These are phyloP conservation scores for Amazona vittata DNA, from an alignment of 2,113 vertebrate genomes.

Conservation along the genomic window DNA sequence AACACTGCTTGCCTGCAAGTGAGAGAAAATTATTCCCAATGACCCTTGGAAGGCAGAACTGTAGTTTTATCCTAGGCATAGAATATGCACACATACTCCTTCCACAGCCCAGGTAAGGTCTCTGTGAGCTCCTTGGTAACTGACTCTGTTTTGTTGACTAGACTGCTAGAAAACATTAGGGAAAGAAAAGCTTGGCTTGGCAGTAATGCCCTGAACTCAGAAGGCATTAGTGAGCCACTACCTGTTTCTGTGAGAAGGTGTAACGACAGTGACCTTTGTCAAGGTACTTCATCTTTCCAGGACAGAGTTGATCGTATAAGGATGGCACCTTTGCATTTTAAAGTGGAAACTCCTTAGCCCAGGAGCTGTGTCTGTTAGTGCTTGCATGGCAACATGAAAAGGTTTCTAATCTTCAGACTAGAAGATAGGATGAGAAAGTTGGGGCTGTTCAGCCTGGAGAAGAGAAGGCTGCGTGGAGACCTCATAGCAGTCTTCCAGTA, in stretches of 20 bases:
- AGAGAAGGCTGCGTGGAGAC: too few relatives aligned
- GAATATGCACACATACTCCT: neutral
- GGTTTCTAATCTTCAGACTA: neutral
- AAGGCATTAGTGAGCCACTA: neutral
- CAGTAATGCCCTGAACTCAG: neutral
- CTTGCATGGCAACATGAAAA: neutral
- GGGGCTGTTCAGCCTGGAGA: too few relatives aligned
- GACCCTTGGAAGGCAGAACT: neutral
- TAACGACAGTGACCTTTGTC: neutral
- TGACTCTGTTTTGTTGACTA: conserved; percentile 18
- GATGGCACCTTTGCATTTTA: neutral
- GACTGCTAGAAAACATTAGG: neutral
- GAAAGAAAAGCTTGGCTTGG: neutral
- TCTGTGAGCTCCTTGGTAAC: conserved; percentile 1
- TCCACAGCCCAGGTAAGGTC: neutral
- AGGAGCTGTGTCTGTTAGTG: neutral
- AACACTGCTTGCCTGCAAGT: neutral
- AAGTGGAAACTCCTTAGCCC: neutral
- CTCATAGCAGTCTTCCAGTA: too few relatives aligned
- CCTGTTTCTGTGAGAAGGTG: neutral
- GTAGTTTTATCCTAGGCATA: neutral
- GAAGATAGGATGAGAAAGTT: too few relatives aligned
- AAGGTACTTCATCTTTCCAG: neutral
- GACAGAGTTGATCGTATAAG: neutral
- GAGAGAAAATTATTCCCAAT: neutral